Conservation (phyloP, 1,140 invertebrate species). For the Megathymus violae region DNA sequence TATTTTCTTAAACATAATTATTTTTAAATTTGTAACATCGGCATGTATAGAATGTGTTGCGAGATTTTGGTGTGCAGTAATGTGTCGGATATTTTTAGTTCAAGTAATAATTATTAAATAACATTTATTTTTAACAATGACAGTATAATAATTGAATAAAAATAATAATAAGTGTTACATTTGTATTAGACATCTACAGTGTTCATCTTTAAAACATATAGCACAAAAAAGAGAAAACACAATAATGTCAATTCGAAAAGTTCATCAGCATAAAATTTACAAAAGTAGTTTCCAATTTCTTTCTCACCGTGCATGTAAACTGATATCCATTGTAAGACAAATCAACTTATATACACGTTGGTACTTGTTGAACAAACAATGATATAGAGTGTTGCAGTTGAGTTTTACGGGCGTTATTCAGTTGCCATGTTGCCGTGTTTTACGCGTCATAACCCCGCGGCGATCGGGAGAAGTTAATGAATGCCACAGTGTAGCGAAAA, state of each 20-base stretch:
- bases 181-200: no score
- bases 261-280: no score
- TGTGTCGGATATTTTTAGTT: no score
- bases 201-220: no score
- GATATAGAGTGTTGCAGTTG: conserved; percentile 48
- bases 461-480: conserved; percentile 54
- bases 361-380: conserved; percentile 65
- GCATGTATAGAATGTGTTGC: no score
- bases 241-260: neutral
- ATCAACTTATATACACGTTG: conserved; percentile 11
- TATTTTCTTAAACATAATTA: no score
- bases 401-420: conserved; percentile 41
- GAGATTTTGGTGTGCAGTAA: no score
- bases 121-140: no score
- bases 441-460: conserved; percentile 50
- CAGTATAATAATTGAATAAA: no score
- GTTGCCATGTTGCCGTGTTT: conserved; percentile 49
- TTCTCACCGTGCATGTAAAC: neutral
- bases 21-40: no score
- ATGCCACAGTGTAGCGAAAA: conserved; percentile 47
- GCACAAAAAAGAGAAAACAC: neutral
- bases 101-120: no score
- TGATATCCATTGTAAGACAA: neutral
- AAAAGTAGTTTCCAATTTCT: neutral
- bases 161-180: no score